Evolutionary conservation across 2,797 vertebrate species (phyloP), one percentile per base, ranked within the genome.

Genomic region (Thripadectes ignobilis): DNA sequence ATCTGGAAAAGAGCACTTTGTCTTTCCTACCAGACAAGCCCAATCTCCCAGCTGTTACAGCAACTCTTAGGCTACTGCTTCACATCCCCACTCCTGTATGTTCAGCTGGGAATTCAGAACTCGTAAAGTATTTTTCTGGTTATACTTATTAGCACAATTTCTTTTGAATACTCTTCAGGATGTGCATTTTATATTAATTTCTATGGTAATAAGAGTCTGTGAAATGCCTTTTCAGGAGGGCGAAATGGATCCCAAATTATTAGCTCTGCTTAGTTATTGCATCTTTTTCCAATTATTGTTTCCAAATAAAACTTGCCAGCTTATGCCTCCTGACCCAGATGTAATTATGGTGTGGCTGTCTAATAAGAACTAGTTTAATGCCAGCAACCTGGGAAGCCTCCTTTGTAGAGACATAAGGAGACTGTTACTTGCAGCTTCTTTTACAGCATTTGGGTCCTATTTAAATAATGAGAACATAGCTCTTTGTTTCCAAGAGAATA

Each of bases 401-500:
- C 88, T 92, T 91, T 85, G 26, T 68, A 90, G 90, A 74, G 69
- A 74, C 86, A 84, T 52, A 91, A 89, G 76, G 66, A 95, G 75
- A 61, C 39, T 4, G 22, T 90, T 92, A 89, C 66, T 88, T 86
- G 59, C 55, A 93, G 77, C 82, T 86, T 91, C 77, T 94, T 83
- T 75, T 85, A 51, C 39, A 87, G 43, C 59, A 16, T 61, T 80
- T 89, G 36, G 21, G 21, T 62, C 78, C 66, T 57, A 77, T 95
- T 94, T 96, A 94, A 96, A 93, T 89, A 87, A 95, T 61, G 43
- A 96, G 78, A 95, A 96, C 91, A 96, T 88, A 82, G 78, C 51
- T 76, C 46, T 68, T 30, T 92, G 88, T 94, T 88, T 95, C 91
- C 72, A 86, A 81, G 39, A 96, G 72, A 93, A 24, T 11, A 61